Evolutionary conservation across 2,797 vertebrate species (phyloP).

Genomic region (Lepilemur ruficaudatus): DNA sequence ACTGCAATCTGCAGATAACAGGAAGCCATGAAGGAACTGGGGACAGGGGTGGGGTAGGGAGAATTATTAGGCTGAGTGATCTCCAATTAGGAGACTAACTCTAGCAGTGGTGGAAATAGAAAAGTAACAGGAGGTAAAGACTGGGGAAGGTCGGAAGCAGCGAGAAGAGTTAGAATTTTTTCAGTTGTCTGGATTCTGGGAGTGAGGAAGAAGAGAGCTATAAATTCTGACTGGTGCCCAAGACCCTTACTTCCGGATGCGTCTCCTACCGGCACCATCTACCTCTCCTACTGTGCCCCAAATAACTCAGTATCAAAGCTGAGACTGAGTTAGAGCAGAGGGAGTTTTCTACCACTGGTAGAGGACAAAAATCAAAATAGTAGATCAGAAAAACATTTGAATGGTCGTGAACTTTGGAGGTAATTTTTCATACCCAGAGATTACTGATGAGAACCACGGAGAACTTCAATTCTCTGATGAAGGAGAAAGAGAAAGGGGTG

Average conservation of each 20-base stretch:
- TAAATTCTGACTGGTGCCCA: neutral
- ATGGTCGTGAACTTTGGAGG: conserved; percentile 45
- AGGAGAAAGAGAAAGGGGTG: conserved; percentile 57
- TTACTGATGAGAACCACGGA: conserved; percentile 51
- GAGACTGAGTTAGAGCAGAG: neutral
- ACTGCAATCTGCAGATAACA: neutral
- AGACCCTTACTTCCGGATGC: neutral
- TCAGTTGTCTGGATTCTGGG: neutral
- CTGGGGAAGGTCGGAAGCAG: neutral
- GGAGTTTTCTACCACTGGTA: neutral
- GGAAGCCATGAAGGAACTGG: neutral
- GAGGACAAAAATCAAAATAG: conserved; percentile 50
- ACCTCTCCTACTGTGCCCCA: neutral
- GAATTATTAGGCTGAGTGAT: neutral
- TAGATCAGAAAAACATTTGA: conserved; percentile 37
- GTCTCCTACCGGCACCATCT: neutral
- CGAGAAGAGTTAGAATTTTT: neutral
- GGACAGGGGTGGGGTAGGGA: neutral
- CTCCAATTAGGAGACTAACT: neutral
- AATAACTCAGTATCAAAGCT: neutral
- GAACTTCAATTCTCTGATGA: conserved; percentile 62
- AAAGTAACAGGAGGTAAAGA: neutral
- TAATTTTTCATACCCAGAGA: conserved; percentile 51
- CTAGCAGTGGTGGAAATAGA: neutral
- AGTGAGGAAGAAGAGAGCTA: neutral